Base-by-base conservation (phyloP, 2,113 vertebrate species). In the Coturnix japonica region DNA sequence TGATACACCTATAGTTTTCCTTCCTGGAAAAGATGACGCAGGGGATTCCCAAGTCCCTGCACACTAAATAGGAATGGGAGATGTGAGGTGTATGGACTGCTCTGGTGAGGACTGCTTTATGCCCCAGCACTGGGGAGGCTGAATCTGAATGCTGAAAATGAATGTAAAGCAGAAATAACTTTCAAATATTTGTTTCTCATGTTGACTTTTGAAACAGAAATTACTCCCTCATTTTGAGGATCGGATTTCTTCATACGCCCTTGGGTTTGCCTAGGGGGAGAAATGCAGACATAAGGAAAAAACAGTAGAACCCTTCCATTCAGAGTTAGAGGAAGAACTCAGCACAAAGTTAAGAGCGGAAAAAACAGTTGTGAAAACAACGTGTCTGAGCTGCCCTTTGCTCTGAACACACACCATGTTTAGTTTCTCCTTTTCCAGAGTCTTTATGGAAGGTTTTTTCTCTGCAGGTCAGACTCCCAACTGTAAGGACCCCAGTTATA, bases 361-460 rank as follows among this genome's bases (percentile, higher is more conserved):
- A 79, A 78, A 93, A 85, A n/a, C 67, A 74, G 77, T 88, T 93
- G 87, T 66, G 64, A 90, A 70, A 92, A 89, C 31, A 91, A 59
- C 33, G 63, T 31, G 54, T 85, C 33, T n/a, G 37, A 51, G 54
- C 10, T 81, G 81, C 94, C 65, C 37, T 85, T 89, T 91, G 60
- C 79, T 94, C 65, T 74, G 81, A 85, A 82, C 47, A 51, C n/a
- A 28, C 20, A 56, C 57, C 54, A 0, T 88, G 78, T 93, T 87
- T 90, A 85, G n/a, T 83, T 7, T 56, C 57, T 86, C 37, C 25
- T 85, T 78, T 94, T 95, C 71, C 83, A 79, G 63, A 47, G 66
- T 39, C 65, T 91, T 77, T n/a, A 43, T 70, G 25, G 35, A 81
- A 81, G 41, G n/a, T 26, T 37, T 70, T 78, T 47, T 67, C 39